Percentiles rank a stretch among this genome's conserved stretches.
phyloP scores from a whole-genome alignment of 2,797 vertebrate species.

The Huso huso region DNA sequence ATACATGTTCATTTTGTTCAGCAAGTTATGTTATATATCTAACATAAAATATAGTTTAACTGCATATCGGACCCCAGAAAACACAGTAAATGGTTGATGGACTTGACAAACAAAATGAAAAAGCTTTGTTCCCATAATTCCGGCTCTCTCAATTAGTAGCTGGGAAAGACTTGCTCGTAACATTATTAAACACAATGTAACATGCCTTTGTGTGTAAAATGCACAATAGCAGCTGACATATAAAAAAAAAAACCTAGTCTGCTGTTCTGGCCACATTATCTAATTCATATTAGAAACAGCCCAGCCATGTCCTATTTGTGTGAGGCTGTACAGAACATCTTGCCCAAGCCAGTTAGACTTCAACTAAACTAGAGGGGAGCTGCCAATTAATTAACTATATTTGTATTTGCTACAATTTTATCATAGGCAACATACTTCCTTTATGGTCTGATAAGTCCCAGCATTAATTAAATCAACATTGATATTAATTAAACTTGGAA shows the following conservation, averaged over 20 bases:
- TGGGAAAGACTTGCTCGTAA: too few relatives aligned
- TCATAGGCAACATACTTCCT: background rate
- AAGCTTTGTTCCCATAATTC: too few relatives aligned
- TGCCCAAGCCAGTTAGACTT: constrained; percentile 10
- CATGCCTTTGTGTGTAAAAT: too few relatives aligned
- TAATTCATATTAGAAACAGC: constrained; percentile 23
- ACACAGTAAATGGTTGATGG: too few relatives aligned
- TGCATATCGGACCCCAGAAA: too few relatives aligned
- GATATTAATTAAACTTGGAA: constrained; percentile 5
- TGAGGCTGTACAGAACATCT: constrained; percentile 18
- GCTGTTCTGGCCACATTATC: constrained; percentile 18
- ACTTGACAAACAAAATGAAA: too few relatives aligned
- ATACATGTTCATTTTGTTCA: too few relatives aligned
- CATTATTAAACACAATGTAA: too few relatives aligned
- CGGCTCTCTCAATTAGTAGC: too few relatives aligned
- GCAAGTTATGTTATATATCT: too few relatives aligned
- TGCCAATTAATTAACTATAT: constrained; percentile 13
- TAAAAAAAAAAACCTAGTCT: background rate
- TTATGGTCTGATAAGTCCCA: background rate
- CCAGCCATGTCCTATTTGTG: background rate
- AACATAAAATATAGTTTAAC: too few relatives aligned
- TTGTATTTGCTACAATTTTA: constrained; percentile 10
- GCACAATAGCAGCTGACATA: too few relatives aligned
- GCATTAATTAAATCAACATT: constrained; percentile 11
- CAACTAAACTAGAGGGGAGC: background rate